A percentile compares a stretch with the other conserved stretches of the same genome.
These are phyloP conservation scores for Heliornis fulica DNA, from an alignment of 2,113 vertebrate species.

Conservation along the genomic window DNA sequence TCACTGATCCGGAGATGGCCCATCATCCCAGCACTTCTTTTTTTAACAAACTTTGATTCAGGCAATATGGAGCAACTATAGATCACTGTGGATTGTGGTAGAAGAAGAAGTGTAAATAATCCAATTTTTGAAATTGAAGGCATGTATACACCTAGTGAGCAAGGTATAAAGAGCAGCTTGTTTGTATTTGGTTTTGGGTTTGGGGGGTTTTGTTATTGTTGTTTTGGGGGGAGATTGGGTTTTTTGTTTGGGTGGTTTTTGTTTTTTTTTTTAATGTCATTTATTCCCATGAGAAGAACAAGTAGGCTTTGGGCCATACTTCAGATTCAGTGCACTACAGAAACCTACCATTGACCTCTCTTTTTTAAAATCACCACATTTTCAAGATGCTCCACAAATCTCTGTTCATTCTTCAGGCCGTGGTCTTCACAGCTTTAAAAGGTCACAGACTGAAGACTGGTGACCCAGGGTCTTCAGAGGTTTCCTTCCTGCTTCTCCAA, in stretches of 20 bases:
- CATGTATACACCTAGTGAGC: rapidly evolving
- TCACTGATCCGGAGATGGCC: background rate
- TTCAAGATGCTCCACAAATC: background rate
- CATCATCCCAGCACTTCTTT: background rate
- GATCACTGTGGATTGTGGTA: background rate
- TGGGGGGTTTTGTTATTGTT: no score
- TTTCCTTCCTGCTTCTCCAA: background rate
- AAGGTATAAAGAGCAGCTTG: background rate
- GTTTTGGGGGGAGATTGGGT: no score
- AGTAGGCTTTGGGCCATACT: background rate
- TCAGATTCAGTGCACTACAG: background rate
- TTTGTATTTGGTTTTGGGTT: no score
- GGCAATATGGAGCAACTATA: background rate
- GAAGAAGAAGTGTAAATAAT: background rate
- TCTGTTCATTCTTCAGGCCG: background rate
- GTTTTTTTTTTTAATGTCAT: background rate
- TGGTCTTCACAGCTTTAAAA: background rate
- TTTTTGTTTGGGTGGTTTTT: no score
- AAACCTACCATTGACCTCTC: background rate
- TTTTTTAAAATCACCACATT: background rate
- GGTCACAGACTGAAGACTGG: background rate
- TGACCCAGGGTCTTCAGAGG: background rate
- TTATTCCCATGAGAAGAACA: background rate
- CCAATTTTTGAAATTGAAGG: background rate
- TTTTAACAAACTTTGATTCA: background rate